phyloP scores from a whole-genome alignment of 2,113 vertebrate genomes.

The Thamnophis sirtalis region DNA sequence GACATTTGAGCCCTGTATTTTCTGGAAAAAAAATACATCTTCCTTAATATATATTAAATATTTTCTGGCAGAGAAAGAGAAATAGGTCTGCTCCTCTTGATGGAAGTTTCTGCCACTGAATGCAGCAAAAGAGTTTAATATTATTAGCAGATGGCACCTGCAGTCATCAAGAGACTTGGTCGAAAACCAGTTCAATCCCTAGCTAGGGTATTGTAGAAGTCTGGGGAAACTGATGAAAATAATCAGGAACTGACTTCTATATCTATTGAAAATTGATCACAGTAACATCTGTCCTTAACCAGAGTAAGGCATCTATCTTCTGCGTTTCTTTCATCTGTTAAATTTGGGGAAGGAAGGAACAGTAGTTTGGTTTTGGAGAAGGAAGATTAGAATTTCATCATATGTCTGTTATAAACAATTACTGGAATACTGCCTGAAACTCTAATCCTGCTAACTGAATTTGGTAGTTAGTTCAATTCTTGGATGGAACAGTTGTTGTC shows the following conservation, averaged over 20 bases:
- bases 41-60: background rate
- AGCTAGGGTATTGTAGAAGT: constrained; percentile 62
- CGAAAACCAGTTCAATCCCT: constrained; percentile 71
- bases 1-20: constrained; percentile 29
- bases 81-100: background rate
- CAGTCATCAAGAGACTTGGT: constrained; percentile 64
- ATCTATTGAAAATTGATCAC: constrained; percentile 67
- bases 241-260: constrained; percentile 47
- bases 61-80: background rate
- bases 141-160: constrained; percentile 72
- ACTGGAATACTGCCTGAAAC: background rate
- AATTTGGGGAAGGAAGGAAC: background rate
- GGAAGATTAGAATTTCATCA: constrained; percentile 14
- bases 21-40: constrained; percentile 27
- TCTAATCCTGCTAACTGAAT: background rate
- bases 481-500: background rate
- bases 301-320: constrained; percentile 58
- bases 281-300: constrained; percentile 68
- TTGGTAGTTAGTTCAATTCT: background rate
- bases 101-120: background rate
- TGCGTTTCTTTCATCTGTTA: background rate
- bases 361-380: background rate
- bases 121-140: constrained; percentile 38
- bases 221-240: constrained; percentile 75
- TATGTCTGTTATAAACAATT: background rate